Evolutionary conservation across 2,113 vertebrate genomes (phyloP).

Genomic region (Pycnonotus jocosus): DNA sequence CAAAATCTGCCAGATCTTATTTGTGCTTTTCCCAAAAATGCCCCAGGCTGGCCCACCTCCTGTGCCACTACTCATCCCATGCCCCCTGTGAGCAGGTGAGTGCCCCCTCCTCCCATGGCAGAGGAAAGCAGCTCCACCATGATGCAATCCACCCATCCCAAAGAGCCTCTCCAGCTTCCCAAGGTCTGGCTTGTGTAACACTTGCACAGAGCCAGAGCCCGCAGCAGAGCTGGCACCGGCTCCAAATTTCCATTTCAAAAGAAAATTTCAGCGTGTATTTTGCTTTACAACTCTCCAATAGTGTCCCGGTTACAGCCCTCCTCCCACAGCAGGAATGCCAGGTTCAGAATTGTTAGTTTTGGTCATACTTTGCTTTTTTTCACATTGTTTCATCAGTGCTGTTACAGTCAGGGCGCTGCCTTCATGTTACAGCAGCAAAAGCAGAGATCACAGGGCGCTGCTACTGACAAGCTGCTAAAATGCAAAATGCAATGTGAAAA

Average conservation of each 20-base stretch:
- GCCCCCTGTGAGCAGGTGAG: neutral
- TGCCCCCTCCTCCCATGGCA: accelerated
- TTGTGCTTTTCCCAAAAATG: neutral
- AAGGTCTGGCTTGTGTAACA: slow-evolving; percentile 31
- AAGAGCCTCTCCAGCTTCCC: neutral
- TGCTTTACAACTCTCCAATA: neutral
- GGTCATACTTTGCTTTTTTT: neutral
- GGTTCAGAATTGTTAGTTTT: neutral
- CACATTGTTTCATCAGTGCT: neutral
- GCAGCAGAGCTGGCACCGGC: neutral
- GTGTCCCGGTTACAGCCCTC: neutral
- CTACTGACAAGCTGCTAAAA: neutral
- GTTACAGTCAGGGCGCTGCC: accelerated
- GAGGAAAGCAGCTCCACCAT: neutral
- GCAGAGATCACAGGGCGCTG: neutral
- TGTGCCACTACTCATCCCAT: accelerated
- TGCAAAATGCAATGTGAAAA: neutral
- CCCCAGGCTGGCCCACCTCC: neutral
- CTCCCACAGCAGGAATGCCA: neutral
- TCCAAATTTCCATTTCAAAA: slow-evolving; percentile 52
- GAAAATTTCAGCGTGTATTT: neutral
- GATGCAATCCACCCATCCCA: neutral
- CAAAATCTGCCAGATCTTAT: neutral
- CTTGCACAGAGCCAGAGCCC: neutral
- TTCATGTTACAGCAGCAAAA: neutral